phyloP scores from a whole-genome alignment of 1,140 invertebrate species.

The Neotoxoptera formosana region DNA sequence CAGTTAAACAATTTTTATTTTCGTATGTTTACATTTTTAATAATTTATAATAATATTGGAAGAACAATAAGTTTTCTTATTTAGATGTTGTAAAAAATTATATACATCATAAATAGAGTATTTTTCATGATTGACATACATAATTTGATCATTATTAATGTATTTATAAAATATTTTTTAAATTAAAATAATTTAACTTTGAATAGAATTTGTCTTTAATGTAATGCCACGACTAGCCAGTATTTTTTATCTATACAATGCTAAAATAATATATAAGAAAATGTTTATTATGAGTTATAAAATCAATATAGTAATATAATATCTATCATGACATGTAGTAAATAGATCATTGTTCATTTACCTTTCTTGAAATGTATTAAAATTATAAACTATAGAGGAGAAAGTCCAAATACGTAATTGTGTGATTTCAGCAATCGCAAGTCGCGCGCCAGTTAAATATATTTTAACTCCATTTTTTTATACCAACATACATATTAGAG shows the following conservation, averaged over 20 bases:
- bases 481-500: background rate
- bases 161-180: background rate
- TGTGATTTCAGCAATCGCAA: background rate
- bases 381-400: background rate
- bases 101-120: background rate
- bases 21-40: background rate
- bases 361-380: background rate
- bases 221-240: background rate
- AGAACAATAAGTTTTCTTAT: background rate
- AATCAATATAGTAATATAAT: background rate
- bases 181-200: background rate
- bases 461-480: background rate
- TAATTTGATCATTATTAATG: background rate
- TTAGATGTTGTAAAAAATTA: background rate
- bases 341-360: background rate
- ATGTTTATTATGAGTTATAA: background rate
- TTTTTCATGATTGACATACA: background rate
- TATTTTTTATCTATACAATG: background rate
- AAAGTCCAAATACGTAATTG: background rate
- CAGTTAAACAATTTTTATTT: background rate
- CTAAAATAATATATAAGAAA: background rate
- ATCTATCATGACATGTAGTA: background rate
- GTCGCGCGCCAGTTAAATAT: background rate
- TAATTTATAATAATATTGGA: background rate
- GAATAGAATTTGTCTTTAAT: background rate